Evolutionary conservation across 2,888 invertebrate genomes (phyloP), one percentile per base, ranked within the genome.

Genomic region (Hedya salicella): DNA sequence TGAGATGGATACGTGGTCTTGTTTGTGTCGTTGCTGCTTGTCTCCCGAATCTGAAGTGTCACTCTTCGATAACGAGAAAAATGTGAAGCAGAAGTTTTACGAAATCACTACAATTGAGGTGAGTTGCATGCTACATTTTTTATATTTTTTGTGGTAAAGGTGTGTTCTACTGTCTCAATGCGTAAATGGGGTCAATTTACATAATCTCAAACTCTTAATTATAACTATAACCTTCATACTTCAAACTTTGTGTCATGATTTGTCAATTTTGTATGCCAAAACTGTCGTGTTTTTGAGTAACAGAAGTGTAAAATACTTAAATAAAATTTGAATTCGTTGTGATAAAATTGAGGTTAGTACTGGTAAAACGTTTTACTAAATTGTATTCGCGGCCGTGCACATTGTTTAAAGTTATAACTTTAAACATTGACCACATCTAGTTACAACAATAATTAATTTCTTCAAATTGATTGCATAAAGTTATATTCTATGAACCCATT

Each of bases 11-110:
- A 79, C 82, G 81, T 92, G 90, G 91, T 80, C 85, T 62, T 84
- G 88, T 78, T 83, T 92, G 69, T 93, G 92, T 77, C 88, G 92
- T 52, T 89, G 91, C 77, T 93, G 92, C 77, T 79, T 93, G 68
- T 84, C 89, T 72, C 85, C 89, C 67, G 82, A 89, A 76, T 80
- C 86, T 11, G 79, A 86, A 74, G 86, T 92, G 80, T 88, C 90
- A 76, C 77, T 93, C 71, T 77, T 88, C 70, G 87, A 88, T 73
- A 78, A 75, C 50, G 80, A 82, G 69, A 79, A 84, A 72, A 86
- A 85, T 72, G 76, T 88, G 44, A 79, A 79, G 62, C 79, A 82
- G 64, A 91, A 89, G 73, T 92, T 91, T 76, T 75, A 78, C 64
- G 88, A 92, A 78, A 79, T 87, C 52, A 92, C 92, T 16, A 81